Base-by-base conservation (phyloP, 2,888 invertebrate species). In the Sicus ferrugineus region DNA sequence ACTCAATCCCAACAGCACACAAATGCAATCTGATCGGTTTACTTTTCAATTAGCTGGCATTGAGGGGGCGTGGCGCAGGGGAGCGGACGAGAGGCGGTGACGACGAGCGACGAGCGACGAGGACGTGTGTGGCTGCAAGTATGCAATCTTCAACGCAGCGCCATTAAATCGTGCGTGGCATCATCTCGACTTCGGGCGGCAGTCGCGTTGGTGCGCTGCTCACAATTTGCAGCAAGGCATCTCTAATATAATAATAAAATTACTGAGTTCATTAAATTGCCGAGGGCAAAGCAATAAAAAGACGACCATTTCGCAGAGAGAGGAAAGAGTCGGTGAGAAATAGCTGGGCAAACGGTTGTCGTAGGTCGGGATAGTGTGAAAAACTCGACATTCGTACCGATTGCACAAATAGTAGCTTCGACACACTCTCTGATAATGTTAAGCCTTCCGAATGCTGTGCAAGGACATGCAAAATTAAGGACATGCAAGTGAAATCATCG, bases 31-130 rank as follows among this genome's bases (percentile, higher is more conserved):
- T 42, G 66, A 23, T 38, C 28, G 42, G 54, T 66, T 56, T 66
- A 56, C 56, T 56, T 66, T 66, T 42, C 54, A 66, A 56, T 66
- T 38, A 66, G 38, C 23, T 28, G 38, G 56, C 16, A 26, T 56
- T 28, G 28, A 28, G 31, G 16, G 28, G 26, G 28, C 26, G 30
- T 56, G 16, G 28, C 3, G 16, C n/a, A n/a, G 14, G n/a, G 26
- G 23, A 7, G n/a, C 16, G 30, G 30, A 19, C 30, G 34, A 38
- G 38, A 38, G 1, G 42, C 2, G 1, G 50, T 19, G 23, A 50
- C n/a, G 23, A 50, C 16, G 30, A 56, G 28, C 28, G 16, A 16
- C 30, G 2, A 30, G n/a, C 31, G 31, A 30, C 9, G 31, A 5
- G 34, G n/a, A 19, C 9, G 5, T 31, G 59, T 34, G 23, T 59